phyloP scores from a whole-genome alignment of 2,113 vertebrate genomes.

The Rallus limicola region DNA sequence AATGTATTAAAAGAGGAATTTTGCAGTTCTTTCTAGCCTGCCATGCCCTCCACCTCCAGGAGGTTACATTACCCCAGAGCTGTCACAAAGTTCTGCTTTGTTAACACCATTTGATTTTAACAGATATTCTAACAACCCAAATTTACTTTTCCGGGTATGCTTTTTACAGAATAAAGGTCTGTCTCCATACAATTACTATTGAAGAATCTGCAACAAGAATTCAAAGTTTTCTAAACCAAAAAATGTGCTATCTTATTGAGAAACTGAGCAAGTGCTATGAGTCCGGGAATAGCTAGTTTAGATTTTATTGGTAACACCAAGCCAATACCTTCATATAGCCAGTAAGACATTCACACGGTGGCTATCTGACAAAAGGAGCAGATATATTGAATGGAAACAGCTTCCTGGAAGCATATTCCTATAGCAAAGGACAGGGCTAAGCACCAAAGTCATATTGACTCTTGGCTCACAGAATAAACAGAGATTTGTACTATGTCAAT shows the following conservation, averaged over 20 bases:
- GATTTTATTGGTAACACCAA: not conserved
- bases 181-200: not conserved
- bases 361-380: not conserved
- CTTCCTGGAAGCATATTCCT: not conserved
- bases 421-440: not conserved
- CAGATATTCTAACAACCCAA: not conserved
- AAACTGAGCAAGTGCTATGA: not conserved
- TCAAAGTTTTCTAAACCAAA: not conserved
- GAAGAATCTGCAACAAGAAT: not conserved
- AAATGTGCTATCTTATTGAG: not conserved
- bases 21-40: not conserved
- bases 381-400: rapidly evolving
- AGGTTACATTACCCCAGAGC: constrained; percentile 37
- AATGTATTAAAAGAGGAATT: not conserved
- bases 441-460: not conserved
- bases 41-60: not conserved
- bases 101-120: not conserved
- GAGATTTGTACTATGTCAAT: not conserved
- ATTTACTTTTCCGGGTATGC: not conserved
- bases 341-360: rapidly evolving
- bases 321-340: rapidly evolving
- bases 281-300: not conserved
- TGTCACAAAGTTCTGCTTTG: not conserved
- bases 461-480: not conserved
- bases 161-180: not conserved